Percentiles rank a stretch among this genome's conserved stretches.
phyloP scores from a whole-genome alignment of 2,888 invertebrate genomes.

The Gandaritis pyraliata region DNA sequence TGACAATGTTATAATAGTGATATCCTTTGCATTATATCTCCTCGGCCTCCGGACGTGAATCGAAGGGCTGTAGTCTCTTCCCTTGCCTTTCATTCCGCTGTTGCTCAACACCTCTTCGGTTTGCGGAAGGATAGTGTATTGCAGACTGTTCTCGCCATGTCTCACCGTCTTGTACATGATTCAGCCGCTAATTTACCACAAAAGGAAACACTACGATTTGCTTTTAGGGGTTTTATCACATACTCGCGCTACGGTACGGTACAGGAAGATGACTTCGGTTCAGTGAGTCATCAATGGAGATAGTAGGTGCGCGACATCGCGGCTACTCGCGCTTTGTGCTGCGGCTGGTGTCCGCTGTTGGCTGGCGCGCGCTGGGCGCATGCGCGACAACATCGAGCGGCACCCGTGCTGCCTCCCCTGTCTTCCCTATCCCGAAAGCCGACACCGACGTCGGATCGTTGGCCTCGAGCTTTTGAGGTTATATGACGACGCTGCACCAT shows the following conservation, averaged over 20 bases:
- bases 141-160: constrained; percentile 89
- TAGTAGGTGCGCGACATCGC: constrained; percentile 65
- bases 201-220: constrained; percentile 70
- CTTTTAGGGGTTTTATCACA: constrained; percentile 67
- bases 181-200: constrained; percentile 59
- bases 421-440: constrained; percentile 38
- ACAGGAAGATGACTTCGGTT: constrained; percentile 50
- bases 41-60: constrained; percentile 72
- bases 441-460: constrained; percentile 46
- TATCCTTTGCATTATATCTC: constrained; percentile 53
- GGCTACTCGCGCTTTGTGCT: constrained; percentile 73
- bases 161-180: constrained; percentile 90
- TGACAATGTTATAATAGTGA: constrained; percentile 17
- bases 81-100: constrained; percentile 83
- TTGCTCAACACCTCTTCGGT: constrained; percentile 87
- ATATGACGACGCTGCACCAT: constrained; percentile 67
- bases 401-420: constrained; percentile 61
- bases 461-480: constrained; percentile 75
- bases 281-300: constrained; percentile 59
- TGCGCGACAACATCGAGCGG: constrained; percentile 81
- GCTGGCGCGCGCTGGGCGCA: constrained; percentile 56
- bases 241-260: constrained; percentile 64
- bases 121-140: constrained; percentile 90
- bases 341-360: constrained; percentile 55
- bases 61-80: constrained; percentile 79